phyloP scores from a whole-genome alignment of 2,113 vertebrate genomes.

The Pantherophis guttatus region DNA sequence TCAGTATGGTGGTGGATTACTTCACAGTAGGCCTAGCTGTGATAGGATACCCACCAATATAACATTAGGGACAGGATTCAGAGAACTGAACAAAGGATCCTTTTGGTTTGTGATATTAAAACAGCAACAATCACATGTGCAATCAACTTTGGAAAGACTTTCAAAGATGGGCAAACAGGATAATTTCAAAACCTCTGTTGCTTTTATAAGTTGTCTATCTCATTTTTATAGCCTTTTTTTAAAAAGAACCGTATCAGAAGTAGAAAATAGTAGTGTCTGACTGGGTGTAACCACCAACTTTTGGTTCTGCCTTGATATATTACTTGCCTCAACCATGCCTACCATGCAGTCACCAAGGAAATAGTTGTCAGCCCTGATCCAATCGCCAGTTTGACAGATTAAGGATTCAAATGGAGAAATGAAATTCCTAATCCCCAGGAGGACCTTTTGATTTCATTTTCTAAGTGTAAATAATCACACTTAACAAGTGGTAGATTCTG shows the following conservation, averaged over 20 bases:
- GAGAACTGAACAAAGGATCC: not conserved
- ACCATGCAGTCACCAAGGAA: not conserved
- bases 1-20: not conserved
- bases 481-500: not conserved
- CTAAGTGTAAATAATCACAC: not conserved
- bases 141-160: not conserved
- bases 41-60: not conserved
- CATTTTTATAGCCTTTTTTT: not conserved
- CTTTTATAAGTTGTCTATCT: not conserved
- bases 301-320: not conserved
- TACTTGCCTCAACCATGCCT: not conserved
- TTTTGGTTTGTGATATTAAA: not conserved
- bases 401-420: not conserved
- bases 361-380: not conserved
- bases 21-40: not conserved
- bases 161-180: not conserved
- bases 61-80: not conserved
- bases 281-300: not conserved
- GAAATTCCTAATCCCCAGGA: not conserved
- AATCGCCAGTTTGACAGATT: not conserved
- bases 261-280: not conserved
- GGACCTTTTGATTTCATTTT: not conserved
- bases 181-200: not conserved
- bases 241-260: not conserved
- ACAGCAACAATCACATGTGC: not conserved